phyloP scores from a whole-genome alignment of 2,888 invertebrate genomes.

The Cephus pulcher region DNA sequence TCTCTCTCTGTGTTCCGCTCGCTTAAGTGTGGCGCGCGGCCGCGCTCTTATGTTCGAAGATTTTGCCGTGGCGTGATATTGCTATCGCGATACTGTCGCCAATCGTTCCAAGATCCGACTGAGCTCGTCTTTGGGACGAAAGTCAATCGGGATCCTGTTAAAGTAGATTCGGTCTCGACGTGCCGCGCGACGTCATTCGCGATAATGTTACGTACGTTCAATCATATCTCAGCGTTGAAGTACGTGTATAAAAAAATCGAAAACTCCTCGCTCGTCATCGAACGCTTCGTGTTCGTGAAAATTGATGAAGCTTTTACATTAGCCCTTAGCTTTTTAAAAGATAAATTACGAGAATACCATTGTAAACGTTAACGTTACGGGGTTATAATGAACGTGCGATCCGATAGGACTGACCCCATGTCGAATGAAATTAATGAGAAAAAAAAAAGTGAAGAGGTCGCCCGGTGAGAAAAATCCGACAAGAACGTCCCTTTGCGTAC shows the following conservation, averaged over 20 bases:
- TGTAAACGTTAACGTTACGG: neutral
- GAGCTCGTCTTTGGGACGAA: neutral
- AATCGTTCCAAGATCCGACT: neutral
- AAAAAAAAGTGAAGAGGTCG: neutral
- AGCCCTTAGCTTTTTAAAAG: neutral
- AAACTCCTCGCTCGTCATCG: neutral
- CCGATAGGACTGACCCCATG: neutral
- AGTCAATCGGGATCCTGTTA: neutral
- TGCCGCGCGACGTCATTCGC: neutral
- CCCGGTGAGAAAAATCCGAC: neutral
- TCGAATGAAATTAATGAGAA: neutral
- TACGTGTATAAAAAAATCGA: neutral
- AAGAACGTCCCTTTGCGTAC: neutral
- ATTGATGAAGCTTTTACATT: neutral
- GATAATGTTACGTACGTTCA: neutral
- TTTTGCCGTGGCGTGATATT: neutral
- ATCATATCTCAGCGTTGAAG: neutral
- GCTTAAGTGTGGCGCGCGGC: neutral
- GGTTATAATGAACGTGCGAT: neutral
- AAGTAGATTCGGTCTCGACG: neutral
- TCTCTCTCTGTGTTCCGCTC: conserved; percentile 15
- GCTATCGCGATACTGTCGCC: neutral
- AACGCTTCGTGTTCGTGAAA: neutral
- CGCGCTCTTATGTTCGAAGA: neutral
- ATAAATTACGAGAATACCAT: neutral